A percentile compares a stretch with the other conserved stretches of the same genome.
phyloP scores from a whole-genome alignment of 2,113 vertebrate species.

The Dolichallabes microphthalmus region DNA sequence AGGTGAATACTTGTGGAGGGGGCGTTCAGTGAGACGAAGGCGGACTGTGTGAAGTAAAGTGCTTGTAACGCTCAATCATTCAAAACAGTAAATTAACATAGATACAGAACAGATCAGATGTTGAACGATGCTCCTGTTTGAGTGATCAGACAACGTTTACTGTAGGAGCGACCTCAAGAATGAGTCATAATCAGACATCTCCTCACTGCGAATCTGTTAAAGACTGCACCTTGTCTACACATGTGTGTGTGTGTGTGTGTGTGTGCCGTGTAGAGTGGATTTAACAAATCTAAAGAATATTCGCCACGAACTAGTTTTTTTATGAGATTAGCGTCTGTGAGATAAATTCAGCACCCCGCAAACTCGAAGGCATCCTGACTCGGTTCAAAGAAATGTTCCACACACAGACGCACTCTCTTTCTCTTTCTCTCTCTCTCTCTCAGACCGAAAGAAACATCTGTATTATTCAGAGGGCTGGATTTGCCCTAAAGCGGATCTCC shows the following conservation, averaged over 20 bases:
- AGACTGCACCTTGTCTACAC: background rate
- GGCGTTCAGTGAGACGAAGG: background rate
- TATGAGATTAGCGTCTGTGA: background rate
- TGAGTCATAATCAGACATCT: background rate
- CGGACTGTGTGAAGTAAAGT: background rate
- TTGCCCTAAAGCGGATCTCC: constrained; percentile 64
- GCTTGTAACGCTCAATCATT: background rate
- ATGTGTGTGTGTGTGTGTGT: constrained; percentile 9
- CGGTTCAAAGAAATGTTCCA: background rate
- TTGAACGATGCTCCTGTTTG: background rate
- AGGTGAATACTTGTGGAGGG: background rate
- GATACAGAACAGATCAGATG: background rate
- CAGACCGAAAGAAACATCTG: constrained; percentile 65
- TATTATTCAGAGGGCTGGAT: constrained; percentile 67
- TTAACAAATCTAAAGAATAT: background rate
- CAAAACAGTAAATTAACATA: background rate
- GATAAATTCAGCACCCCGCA: background rate
- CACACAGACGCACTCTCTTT: background rate
- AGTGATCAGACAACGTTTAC: background rate
- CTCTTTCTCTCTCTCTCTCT: constrained; percentile 35
- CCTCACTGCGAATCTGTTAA: background rate
- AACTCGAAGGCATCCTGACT: background rate
- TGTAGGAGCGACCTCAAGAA: background rate
- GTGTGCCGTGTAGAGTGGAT: background rate
- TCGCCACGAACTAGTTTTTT: background rate